These are phyloP conservation scores for Hydractinia echinata DNA, from an alignment of 30 jellyfish, hydroid and myxozoan species.

Conservation along the genomic window DNA sequence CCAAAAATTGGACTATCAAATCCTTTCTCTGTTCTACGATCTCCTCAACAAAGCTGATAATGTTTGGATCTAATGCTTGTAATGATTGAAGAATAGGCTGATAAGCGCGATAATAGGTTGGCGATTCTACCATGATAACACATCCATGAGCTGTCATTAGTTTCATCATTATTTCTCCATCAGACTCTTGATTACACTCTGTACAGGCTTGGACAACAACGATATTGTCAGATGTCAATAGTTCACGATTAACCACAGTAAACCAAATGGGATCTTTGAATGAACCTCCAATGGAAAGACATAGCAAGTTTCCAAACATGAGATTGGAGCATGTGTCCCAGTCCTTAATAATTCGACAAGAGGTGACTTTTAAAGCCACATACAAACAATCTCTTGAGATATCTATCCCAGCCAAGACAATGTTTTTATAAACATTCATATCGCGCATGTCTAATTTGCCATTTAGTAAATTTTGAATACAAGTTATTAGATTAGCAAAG, in stretches of 20 bases:
- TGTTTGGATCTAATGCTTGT: conserved; percentile 30
- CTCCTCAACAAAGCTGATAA: conserved; percentile 42
- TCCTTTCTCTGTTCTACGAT: conserved; percentile 15
- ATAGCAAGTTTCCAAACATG: conserved; percentile 58
- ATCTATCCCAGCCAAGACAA: conserved; percentile 38
- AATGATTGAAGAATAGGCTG: conserved; percentile 53
- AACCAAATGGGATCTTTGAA: conserved; percentile 48
- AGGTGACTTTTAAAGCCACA: conserved; percentile 40
- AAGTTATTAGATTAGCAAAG: not conserved
- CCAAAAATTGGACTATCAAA: conserved; percentile 27
- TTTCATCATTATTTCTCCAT: conserved; percentile 28
- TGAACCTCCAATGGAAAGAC: conserved; percentile 43
- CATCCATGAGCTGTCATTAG: conserved; percentile 14
- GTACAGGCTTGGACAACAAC: conserved; percentile 44
- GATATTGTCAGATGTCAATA: conserved; percentile 15
- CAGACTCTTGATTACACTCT: conserved; percentile 23
- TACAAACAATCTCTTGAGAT: not conserved
- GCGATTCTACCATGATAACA: conserved; percentile 62
- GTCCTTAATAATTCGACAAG: conserved; percentile 17
- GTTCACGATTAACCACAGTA: conserved; percentile 49
- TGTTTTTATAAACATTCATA: conserved; percentile 44
- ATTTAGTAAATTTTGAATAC: not conserved
- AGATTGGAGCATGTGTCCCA: conserved; percentile 48
- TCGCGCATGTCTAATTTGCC: conserved; percentile 41
- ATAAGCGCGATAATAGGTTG: conserved; percentile 47